These are phyloP conservation scores for Scelioninae gen. 1 DNA, from an alignment of 2,888 invertebrate genomes.

Conservation along the genomic window DNA sequence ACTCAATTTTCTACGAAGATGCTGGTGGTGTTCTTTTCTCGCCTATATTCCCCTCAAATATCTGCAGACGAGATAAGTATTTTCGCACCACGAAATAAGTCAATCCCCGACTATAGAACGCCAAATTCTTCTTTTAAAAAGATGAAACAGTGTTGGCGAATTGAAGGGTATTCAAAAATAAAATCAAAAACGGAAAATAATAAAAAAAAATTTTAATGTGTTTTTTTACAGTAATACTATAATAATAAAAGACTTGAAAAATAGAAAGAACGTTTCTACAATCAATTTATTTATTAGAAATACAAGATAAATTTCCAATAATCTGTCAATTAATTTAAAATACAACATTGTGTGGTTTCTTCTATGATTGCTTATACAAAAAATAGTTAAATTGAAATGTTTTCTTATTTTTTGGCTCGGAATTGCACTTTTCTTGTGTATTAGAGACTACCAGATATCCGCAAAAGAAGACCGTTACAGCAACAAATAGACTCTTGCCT, in stretches of 20 bases:
- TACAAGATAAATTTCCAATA: too few species aligned
- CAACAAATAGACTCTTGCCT: conserved; percentile 43
- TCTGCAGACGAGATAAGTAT: conserved; percentile 45
- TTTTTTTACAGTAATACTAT: too few species aligned
- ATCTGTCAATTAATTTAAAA: not conserved
- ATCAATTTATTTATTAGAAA: too few species aligned
- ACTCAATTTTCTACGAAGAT: conserved; percentile 50
- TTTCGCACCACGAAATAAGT: conserved; percentile 40
- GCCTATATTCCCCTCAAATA: conserved; percentile 21
- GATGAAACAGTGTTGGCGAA: conserved; percentile 15
- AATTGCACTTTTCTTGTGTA: conserved; percentile 52
- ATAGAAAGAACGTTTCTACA: too few species aligned
- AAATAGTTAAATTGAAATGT: conserved; percentile 36
- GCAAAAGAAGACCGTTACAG: conserved; percentile 18
- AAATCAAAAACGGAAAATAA: too few species aligned
- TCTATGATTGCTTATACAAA: conserved; percentile 25
- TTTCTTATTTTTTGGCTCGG: conserved; percentile 18
- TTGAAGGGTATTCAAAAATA: not conserved
- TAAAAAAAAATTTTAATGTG: too few species aligned
- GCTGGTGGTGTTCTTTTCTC: conserved; percentile 19
- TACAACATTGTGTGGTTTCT: conserved; percentile 4
- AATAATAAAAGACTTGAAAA: too few species aligned
- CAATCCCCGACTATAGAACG: conserved; percentile 29
- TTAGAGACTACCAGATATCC: conserved; percentile 56
- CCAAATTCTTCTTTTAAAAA: conserved; percentile 11